Evolutionary conservation across 2,888 invertebrate genomes (phyloP).

Genomic region (Lepidonotus clava): DNA sequence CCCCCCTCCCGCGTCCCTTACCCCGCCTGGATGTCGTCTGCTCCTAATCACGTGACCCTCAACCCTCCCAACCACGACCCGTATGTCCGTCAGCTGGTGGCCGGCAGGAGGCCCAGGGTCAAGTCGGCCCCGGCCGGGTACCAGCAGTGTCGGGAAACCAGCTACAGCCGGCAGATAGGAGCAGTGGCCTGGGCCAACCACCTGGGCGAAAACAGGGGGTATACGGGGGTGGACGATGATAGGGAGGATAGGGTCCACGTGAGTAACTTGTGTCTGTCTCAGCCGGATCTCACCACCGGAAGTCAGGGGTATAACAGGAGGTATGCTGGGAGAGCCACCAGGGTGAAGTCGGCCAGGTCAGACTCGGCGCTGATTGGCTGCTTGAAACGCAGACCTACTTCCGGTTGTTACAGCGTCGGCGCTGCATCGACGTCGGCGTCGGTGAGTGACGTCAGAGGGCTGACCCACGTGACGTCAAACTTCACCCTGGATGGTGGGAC

Average conservation of each 20-base stretch:
- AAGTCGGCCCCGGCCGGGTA: conserved; percentile 6
- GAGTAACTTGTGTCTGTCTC: neutral
- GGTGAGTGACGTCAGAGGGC: neutral
- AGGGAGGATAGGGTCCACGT: neutral
- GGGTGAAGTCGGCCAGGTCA: neutral
- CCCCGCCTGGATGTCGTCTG: conserved; percentile 21
- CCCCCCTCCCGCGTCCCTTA: neutral
- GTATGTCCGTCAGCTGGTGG: neutral
- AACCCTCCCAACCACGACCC: neutral
- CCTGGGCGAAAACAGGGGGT: neutral
- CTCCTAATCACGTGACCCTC: neutral
- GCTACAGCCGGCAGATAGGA: neutral
- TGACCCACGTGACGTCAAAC: neutral
- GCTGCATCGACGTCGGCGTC: neutral
- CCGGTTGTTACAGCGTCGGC: neutral
- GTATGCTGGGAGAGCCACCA: neutral
- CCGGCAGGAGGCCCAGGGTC: neutral
- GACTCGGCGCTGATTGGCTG: neutral
- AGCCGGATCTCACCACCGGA: neutral
- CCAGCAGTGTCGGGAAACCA: neutral
- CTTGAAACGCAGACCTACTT: neutral
- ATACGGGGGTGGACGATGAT: too few species aligned
- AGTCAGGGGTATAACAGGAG: neutral
- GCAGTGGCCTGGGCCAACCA: neutral
- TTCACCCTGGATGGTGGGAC: neutral